phyloP scores from a whole-genome alignment of 1,140 invertebrate species.

The Elysia chlorotica region DNA sequence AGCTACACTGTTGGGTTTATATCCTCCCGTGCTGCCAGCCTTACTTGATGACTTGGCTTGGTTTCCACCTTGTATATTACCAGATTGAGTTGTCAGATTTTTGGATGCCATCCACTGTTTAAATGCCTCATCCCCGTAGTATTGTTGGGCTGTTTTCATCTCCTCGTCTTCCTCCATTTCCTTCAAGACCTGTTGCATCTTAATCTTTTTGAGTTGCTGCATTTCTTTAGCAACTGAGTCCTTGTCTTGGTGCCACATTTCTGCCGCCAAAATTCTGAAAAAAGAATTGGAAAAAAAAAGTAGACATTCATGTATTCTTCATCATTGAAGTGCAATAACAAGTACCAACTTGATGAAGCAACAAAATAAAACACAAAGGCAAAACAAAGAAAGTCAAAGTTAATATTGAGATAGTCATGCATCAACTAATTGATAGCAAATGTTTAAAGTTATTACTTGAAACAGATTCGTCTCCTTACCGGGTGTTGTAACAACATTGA shows the following conservation, averaged over 20 bases:
- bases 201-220: conserved; percentile 50
- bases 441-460: no score
- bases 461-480: no score
- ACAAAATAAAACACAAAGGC: no score
- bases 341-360: no score
- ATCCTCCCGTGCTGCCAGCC: conserved; percentile 24
- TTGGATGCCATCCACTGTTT: conserved; percentile 44
- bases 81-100: background rate
- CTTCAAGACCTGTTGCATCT: conserved; percentile 54
- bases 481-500: no score
- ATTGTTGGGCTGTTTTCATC: conserved; percentile 39
- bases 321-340: background rate
- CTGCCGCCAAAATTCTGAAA: conserved; percentile 56
- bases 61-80: background rate
- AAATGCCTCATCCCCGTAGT: conserved; percentile 47
- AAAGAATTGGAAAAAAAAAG: background rate
- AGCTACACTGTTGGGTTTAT: conserved; percentile 35
- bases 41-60: background rate
- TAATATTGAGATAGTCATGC: no score
- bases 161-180: conserved; percentile 51
- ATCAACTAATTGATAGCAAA: no score
- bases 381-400: no score
- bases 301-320: background rate
- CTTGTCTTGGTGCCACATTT: conserved; percentile 60
- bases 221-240: conserved; percentile 54